Percentiles rank a stretch among this genome's conserved stretches.
Conservation (phyloP, 2,113 vertebrate genomes). For the Pollimyrus isidori region DNA sequence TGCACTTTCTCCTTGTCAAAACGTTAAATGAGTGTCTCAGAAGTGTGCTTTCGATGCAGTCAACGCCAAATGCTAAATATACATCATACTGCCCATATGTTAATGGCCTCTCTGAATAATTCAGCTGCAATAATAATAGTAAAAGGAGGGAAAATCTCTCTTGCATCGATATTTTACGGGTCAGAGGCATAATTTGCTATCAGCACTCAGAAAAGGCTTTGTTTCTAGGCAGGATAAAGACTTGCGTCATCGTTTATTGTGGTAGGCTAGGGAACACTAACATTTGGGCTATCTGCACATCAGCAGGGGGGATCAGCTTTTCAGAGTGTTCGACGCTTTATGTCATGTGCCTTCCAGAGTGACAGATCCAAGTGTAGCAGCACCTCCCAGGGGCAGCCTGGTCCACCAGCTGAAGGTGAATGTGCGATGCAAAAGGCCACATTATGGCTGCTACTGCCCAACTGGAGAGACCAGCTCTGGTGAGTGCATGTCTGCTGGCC, state of each 20-base stretch:
- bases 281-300: slow-evolving; percentile 8
- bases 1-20: slow-evolving; percentile 52
- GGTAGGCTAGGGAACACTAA: slow-evolving; percentile 36
- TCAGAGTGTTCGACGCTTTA: slow-evolving; percentile 28
- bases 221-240: slow-evolving; percentile 42
- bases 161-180: slow-evolving; percentile 54
- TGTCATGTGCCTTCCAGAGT: slow-evolving; percentile 44
- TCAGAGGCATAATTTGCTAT: slow-evolving; percentile 64
- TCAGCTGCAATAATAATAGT: slow-evolving; percentile 65
- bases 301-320: slow-evolving; percentile 38
- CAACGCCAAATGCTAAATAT: slow-evolving; percentile 67
- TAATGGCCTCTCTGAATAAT: slow-evolving; percentile 74
- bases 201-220: slow-evolving; percentile 47
- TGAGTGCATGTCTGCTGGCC: slow-evolving; percentile 28
- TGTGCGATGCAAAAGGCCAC: slow-evolving; percentile 29
- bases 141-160: slow-evolving; percentile 57
- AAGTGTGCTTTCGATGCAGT: slow-evolving; percentile 58
- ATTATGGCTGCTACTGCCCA: slow-evolving; percentile 31
- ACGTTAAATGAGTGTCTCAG: slow-evolving; percentile 49
- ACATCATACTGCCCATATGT: slow-evolving; percentile 59
- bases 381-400: slow-evolving; percentile 26
- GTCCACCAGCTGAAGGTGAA: slow-evolving; percentile 34
- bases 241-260: slow-evolving; percentile 48
- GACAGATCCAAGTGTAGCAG: not conserved
- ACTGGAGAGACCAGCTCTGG: slow-evolving; percentile 27